Base-by-base conservation (phyloP, 2,797 vertebrate species). In the Dromococcyx pavoninus region DNA sequence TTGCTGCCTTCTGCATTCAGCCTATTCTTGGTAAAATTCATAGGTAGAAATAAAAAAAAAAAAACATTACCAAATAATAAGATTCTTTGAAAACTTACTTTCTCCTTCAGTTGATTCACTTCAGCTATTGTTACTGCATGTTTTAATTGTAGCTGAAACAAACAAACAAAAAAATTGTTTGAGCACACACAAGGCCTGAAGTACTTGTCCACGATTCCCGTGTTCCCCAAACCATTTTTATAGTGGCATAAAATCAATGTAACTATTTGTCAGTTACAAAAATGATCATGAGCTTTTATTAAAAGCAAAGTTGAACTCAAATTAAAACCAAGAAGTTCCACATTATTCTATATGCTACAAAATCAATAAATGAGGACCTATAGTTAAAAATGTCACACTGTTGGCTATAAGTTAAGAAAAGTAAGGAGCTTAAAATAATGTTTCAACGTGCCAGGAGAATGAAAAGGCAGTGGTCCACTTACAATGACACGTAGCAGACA, bases 101-200 rank as follows among this genome's bases (percentile, higher is more conserved):
- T 98, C 90, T 99, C 98, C 85, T 98, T 98, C 35, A 99, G 96
- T 78, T 99, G 98, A 91, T 97, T 97, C 91, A 99, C 98, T 97
- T 99, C 98, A 86, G 98, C 98, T 64, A 93, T 84, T 21, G 98
- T 98, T 87, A 99, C 97, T 78, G 98, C 98, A 89, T 99, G 98
- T 93, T 99, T 98, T 81, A 99, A 97, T 75, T 99, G 98, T 54
- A 99, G 97, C 99, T 99, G 76, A 64, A 94, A 96, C 9, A 95
- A 71, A 96, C 81, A 94, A 39, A 85, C 70, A 77, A 56, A 56
- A 56, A 28, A 44, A 46, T 23, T 19, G 17, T 53, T 73, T 84
- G 28, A 91, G 28, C 5, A 48, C 13, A 70, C 16, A 48, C 9
- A 78, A 71, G 24, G 89, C 35, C n/a, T 54, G 24, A 93, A 87